Percentiles rank a stretch among this genome's conserved stretches.
Evolutionary conservation across 2,888 invertebrate genomes (phyloP).

Genomic region (Nebria salina): DNA sequence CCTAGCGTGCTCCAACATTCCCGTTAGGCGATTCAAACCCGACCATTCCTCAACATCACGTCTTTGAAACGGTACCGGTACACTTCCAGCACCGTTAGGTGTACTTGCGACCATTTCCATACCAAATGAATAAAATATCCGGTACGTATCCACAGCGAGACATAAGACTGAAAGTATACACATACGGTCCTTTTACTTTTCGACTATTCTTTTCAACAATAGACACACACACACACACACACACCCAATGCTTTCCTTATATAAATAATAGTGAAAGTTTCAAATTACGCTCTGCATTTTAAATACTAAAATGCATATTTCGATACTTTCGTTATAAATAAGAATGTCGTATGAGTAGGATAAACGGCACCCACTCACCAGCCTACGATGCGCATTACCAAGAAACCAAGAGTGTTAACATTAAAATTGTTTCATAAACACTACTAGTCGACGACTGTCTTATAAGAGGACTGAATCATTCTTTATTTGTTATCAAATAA

Average conservation of each 20-base stretch:
- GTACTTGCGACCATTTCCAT: conserved; percentile 62
- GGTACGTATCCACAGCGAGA: not conserved
- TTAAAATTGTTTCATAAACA: too few relatives aligned
- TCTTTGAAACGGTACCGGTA: conserved; percentile 63
- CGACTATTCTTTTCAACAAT: conserved; percentile 12
- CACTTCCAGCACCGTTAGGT: conserved; percentile 54
- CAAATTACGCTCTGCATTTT: too few relatives aligned
- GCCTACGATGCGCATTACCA: not conserved
- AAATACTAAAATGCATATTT: too few relatives aligned
- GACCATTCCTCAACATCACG: conserved; percentile 69
- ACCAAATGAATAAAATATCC: not conserved
- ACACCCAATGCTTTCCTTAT: too few relatives aligned
- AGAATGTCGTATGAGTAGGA: conserved; percentile 27
- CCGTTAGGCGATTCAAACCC: conserved; percentile 65
- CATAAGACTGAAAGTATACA: not conserved
- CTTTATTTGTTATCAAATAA: too few relatives aligned
- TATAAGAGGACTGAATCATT: too few relatives aligned
- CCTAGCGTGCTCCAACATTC: conserved; percentile 66
- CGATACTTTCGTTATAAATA: not conserved
- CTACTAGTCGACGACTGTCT: too few relatives aligned
- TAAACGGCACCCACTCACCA: conserved; percentile 12
- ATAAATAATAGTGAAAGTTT: too few relatives aligned
- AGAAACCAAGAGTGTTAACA: not conserved
- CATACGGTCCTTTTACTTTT: not conserved
- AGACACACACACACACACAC: too few relatives aligned